Conservation (phyloP, 1,140 invertebrate genomes). For the Rhopalosiphum padi region DNA sequence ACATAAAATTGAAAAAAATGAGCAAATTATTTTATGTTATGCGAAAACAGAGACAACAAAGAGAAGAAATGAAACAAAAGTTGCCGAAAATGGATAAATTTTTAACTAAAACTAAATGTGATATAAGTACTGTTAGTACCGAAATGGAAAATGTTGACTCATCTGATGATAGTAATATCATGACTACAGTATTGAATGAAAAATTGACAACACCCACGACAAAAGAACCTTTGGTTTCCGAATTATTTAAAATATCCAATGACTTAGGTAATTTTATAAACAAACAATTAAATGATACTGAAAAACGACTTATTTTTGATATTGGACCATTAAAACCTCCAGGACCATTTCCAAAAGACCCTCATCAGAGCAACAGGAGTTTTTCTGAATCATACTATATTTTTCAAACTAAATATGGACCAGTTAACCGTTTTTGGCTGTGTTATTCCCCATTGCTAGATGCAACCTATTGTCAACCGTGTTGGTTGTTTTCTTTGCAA, state of each 20-base stretch:
- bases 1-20: too few species aligned
- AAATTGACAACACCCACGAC: not conserved
- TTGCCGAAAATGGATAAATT: constrained; percentile 17
- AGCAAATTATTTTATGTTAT: too few species aligned
- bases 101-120: constrained; percentile 11
- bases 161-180: not conserved
- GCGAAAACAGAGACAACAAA: constrained; percentile 2
- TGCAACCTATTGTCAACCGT: not conserved
- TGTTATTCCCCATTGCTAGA: constrained; percentile 6
- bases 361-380: not conserved
- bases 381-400: constrained; percentile 1
- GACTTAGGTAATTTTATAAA: constrained; percentile 13
- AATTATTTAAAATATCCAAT: not conserved
- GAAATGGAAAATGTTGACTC: not conserved
- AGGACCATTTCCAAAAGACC: constrained; percentile 2
- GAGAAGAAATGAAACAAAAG: constrained; percentile 14
- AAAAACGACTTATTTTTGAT: constrained; percentile 15
- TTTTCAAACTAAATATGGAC: constrained; percentile 29
- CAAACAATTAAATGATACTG: not conserved
- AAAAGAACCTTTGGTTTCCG: not conserved
- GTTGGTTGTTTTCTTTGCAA: constrained; percentile 15
- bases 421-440: constrained; percentile 19
- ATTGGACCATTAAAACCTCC: constrained; percentile 1
- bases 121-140: not conserved
- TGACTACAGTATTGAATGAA: not conserved